A percentile compares a stretch with the other conserved stretches of the same genome.
phyloP scores from a whole-genome alignment of 1,140 invertebrate genomes.

The Saccostrea glomerata region DNA sequence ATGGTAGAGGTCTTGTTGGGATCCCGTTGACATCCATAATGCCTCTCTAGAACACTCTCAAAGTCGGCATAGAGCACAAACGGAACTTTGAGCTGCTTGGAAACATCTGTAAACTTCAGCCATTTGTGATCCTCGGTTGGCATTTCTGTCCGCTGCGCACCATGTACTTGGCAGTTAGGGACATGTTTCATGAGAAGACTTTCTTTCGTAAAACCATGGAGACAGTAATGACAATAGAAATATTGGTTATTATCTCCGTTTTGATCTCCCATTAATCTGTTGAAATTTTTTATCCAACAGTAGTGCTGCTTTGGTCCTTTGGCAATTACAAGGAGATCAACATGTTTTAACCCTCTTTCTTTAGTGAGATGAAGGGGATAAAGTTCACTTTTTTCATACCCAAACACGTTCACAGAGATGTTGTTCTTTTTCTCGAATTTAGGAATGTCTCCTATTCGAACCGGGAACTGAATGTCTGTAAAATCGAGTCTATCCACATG shows the following conservation, averaged over 20 bases:
- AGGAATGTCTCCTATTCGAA: background rate
- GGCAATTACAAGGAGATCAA: slow-evolving; percentile 38
- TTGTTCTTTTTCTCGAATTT: slow-evolving; percentile 42
- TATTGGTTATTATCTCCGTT: background rate
- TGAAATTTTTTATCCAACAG: slow-evolving; percentile 33
- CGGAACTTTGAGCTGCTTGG: slow-evolving; percentile 31
- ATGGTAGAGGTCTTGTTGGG: background rate
- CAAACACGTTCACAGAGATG: slow-evolving; percentile 24
- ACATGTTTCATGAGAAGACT: background rate
- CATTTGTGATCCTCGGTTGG: slow-evolving; percentile 28
- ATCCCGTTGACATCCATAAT: background rate
- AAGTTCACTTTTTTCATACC: slow-evolving; percentile 35
- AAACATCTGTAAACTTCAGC: slow-evolving; percentile 22
- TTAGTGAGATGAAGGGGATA: slow-evolving; percentile 38
- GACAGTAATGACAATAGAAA: slow-evolving; percentile 32
- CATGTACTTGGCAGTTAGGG: background rate
- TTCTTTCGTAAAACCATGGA: background rate
- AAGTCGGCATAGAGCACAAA: slow-evolving; percentile 31
- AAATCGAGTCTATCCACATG: background rate
- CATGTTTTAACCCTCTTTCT: background rate
- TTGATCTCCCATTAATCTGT: background rate
- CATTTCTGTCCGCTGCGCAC: background rate
- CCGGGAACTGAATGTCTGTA: background rate
- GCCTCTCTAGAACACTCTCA: background rate
- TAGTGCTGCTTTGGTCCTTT: background rate